Conservation (phyloP, 2,113 vertebrate species). For the Dromaius novaehollandiae region DNA sequence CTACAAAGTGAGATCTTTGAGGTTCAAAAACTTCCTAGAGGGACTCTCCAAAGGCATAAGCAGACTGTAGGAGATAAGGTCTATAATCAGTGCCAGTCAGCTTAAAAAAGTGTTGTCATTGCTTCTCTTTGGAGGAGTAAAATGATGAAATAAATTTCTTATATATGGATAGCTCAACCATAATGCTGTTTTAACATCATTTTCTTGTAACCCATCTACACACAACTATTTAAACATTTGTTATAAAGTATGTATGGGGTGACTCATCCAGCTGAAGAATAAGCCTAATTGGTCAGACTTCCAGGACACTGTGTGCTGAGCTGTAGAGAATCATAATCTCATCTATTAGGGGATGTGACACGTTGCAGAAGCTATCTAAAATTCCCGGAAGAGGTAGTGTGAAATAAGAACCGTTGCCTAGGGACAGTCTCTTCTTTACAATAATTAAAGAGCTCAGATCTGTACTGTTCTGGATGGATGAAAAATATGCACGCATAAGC, state of each 20-base stretch:
- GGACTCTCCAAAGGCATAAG: background rate
- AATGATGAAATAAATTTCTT: background rate
- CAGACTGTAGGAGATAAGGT: background rate
- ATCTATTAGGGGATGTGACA: slow-evolving; percentile 68
- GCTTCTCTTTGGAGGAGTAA: slow-evolving; percentile 18
- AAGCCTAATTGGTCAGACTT: slow-evolving; percentile 69
- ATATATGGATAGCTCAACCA: slow-evolving; percentile 11
- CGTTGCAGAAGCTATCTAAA: slow-evolving; percentile 46
- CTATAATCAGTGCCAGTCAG: slow-evolving; percentile 22
- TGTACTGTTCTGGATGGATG: slow-evolving; percentile 44
- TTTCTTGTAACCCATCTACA: slow-evolving; percentile 51
- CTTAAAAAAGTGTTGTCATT: slow-evolving; percentile 31
- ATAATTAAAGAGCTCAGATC: slow-evolving; percentile 63
- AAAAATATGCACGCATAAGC: slow-evolving; percentile 58
- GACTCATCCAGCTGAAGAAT: slow-evolving; percentile 60
- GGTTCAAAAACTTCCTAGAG: slow-evolving; percentile 1
- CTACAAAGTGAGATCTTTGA: background rate
- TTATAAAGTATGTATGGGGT: slow-evolving; percentile 49
- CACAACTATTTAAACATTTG: slow-evolving; percentile 19
- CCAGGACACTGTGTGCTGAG: slow-evolving; percentile 61
- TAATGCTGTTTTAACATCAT: slow-evolving; percentile 39
- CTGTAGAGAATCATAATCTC: slow-evolving; percentile 58
- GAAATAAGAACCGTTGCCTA: slow-evolving; percentile 56
- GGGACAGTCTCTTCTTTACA: slow-evolving; percentile 56
- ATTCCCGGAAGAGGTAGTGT: slow-evolving; percentile 66